Conservation (phyloP, 2,113 vertebrate genomes). For the Leucosticte australis region DNA sequence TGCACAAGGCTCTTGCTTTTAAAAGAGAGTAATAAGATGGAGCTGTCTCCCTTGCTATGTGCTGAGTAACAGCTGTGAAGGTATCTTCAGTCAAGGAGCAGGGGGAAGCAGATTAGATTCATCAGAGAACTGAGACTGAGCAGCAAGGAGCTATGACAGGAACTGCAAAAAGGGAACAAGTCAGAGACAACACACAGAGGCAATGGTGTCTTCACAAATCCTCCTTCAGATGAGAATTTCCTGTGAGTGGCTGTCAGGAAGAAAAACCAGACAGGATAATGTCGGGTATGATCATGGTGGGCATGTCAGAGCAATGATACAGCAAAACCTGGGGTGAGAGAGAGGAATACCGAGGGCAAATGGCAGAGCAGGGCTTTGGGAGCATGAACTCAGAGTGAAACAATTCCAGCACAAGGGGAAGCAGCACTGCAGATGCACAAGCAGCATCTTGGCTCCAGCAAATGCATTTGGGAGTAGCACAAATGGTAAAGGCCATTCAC, state of each 20-base stretch:
- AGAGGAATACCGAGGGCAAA: neutral
- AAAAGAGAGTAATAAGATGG: neutral
- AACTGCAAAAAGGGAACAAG: constrained; percentile 13
- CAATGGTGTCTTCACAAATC: constrained; percentile 22
- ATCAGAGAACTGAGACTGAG: constrained; percentile 19
- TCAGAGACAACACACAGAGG: neutral
- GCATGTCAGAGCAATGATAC: neutral
- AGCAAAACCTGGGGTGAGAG: neutral
- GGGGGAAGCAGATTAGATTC: neutral
- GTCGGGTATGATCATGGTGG: neutral
- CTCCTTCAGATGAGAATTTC: constrained; percentile 54
- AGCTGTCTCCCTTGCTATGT: neutral
- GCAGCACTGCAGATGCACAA: neutral
- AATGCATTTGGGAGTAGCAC: neutral
- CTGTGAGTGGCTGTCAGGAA: neutral
- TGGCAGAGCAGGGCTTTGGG: neutral
- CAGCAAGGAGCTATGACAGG: constrained; percentile 15
- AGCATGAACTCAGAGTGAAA: neutral
- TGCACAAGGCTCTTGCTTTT: neutral
- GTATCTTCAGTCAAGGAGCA: neutral
- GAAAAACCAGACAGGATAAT: neutral
- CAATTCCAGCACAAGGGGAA: neutral
- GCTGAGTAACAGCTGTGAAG: neutral
- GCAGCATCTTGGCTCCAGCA: neutral
- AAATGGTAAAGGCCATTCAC: neutral